Conservation (phyloP, 2,888 invertebrate genomes). For the Aricia artaxerxes region DNA sequence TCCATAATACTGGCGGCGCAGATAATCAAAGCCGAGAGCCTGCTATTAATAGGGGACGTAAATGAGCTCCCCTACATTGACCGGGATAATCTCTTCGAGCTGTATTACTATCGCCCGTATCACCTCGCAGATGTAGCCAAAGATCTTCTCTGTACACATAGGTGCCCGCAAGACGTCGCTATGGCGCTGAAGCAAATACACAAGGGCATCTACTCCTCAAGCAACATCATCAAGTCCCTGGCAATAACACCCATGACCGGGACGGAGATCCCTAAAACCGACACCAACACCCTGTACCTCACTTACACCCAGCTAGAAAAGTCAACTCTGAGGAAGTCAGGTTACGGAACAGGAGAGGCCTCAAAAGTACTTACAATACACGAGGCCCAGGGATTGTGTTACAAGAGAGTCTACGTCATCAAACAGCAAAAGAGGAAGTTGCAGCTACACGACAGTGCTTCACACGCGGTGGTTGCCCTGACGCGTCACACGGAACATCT, state of each 20-base stretch:
- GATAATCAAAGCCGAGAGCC: slow-evolving; percentile 35
- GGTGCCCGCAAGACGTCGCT: not conserved
- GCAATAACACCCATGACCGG: not conserved
- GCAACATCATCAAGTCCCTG: not conserved
- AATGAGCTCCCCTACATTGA: slow-evolving; percentile 45
- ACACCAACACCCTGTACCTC: not conserved
- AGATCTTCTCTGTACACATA: not conserved
- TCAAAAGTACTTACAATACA: not conserved
- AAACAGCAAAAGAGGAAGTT: not conserved
- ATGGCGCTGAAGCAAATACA: not conserved
- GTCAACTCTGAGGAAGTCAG: not conserved
- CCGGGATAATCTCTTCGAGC: slow-evolving; percentile 40
- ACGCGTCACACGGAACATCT: no score
- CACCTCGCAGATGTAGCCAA: slow-evolving; percentile 24
- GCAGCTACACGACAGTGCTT: not conserved
- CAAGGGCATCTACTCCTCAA: not conserved
- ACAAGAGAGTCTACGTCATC: not conserved
- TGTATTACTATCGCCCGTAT: slow-evolving; percentile 34
- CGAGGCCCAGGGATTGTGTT: not conserved
- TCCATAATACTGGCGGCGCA: slow-evolving; percentile 40
- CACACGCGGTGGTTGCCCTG: no score
- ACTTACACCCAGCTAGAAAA: not conserved
- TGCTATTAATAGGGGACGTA: slow-evolving; percentile 42
- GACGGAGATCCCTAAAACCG: not conserved
- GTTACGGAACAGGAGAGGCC: not conserved